Conservation (phyloP, 2,888 invertebrate genomes). For the Steinernema scapterisci region DNA sequence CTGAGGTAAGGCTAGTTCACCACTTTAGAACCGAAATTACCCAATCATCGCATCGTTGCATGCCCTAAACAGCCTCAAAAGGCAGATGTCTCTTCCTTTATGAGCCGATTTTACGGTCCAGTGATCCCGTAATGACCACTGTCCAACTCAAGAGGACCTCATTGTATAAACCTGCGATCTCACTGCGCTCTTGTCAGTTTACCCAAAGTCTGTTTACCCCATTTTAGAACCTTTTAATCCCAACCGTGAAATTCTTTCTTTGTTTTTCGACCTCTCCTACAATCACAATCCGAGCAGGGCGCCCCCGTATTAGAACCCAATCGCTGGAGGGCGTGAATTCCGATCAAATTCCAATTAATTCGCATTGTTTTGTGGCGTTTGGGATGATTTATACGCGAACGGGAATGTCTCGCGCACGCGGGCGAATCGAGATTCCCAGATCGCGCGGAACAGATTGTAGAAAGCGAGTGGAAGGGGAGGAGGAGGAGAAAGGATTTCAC, state of each 20-base stretch:
- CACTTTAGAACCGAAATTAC: too few relatives aligned
- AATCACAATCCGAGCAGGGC: neutral
- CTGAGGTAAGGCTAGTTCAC: neutral
- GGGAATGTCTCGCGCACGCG: neutral
- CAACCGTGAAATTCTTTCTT: neutral
- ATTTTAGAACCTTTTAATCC: neutral
- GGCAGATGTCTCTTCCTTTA: too few relatives aligned
- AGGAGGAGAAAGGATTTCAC: neutral
- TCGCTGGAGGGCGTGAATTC: conserved; percentile 13
- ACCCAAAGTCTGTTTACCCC: neutral
- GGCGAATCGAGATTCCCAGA: neutral
- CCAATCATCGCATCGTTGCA: too few relatives aligned
- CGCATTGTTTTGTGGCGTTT: conserved; percentile 24
- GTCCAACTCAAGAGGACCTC: neutral
- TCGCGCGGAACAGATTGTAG: conserved; percentile 2
- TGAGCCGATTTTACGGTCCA: too few relatives aligned
- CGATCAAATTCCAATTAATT: conserved; percentile 3
- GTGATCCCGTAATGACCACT: too few relatives aligned
- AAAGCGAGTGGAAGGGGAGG: conserved; percentile 7
- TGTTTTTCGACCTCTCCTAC: neutral
- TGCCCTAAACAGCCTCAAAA: too few relatives aligned
- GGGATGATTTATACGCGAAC: neutral
- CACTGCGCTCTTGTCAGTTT: neutral
- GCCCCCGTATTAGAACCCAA: neutral
- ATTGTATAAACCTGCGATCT: neutral